A percentile compares a stretch with the other conserved stretches of the same genome.
phyloP scores from a whole-genome alignment of 2,888 invertebrate genomes.

The Pristionchus fissidentatus region DNA sequence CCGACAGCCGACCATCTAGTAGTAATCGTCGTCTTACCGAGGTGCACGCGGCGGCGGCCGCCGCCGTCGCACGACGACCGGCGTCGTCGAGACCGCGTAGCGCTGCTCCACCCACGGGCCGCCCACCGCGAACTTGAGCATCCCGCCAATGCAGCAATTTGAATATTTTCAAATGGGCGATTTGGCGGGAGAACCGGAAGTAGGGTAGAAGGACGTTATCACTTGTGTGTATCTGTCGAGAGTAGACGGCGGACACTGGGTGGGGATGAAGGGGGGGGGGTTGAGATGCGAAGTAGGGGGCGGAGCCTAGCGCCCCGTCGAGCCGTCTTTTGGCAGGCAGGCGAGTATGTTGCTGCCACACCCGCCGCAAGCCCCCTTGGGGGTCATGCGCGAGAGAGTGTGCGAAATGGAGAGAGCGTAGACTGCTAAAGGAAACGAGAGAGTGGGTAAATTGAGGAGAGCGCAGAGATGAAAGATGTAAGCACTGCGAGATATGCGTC shows the following conservation, averaged over 20 bases:
- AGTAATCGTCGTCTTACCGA: constrained; percentile 32
- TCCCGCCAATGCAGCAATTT: neutral
- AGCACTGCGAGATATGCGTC: neutral
- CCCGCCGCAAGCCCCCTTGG: neutral
- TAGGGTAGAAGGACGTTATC: constrained; percentile 1
- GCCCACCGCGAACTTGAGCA: constrained; percentile 49
- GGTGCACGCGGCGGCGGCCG: neutral
- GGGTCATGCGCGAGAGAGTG: constrained; percentile 23
- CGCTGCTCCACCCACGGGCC: constrained; percentile 46
- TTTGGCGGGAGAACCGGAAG: constrained; percentile 27
- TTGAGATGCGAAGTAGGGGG: neutral
- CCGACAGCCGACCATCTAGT: neutral
- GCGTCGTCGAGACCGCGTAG: neutral
- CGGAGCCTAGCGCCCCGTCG: neutral
- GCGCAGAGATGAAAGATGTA: constrained; percentile 4
- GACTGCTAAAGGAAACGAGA: constrained; percentile 6
- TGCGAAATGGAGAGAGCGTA: neutral
- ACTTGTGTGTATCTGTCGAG: neutral
- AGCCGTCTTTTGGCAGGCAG: neutral
- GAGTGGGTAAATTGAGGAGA: neutral
- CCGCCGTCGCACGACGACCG: constrained; percentile 23
- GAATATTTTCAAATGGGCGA: constrained; percentile 24
- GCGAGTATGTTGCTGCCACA: neutral
- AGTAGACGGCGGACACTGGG: constrained; percentile 19
- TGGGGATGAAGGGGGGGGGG: neutral